Percentiles rank a stretch among this genome's conserved stretches.
Conservation (phyloP, 2,888 invertebrate genomes). For the Chirona hameri region DNA sequence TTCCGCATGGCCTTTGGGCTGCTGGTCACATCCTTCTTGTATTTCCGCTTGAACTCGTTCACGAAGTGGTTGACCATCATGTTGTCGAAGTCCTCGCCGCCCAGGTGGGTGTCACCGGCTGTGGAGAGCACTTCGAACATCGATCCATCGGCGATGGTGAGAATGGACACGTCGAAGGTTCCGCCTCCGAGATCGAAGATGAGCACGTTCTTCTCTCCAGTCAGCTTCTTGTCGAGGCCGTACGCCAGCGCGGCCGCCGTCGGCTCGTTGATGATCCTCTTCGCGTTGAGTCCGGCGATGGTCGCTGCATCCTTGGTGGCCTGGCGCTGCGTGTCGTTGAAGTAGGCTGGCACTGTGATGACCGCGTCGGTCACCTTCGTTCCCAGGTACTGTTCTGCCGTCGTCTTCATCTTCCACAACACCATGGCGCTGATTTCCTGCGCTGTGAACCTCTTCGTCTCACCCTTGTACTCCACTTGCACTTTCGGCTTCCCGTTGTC, state of each 20-base stretch:
- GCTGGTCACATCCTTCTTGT: conserved; percentile 79
- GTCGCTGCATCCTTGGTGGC: conserved; percentile 81
- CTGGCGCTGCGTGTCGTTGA: conserved; percentile 85
- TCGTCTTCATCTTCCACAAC: conserved; percentile 55
- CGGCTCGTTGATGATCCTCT: conserved; percentile 52
- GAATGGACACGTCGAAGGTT: conserved; percentile 91
- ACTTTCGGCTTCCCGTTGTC: conserved; percentile 57
- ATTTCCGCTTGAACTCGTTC: conserved; percentile 86
- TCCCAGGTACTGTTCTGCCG: conserved; percentile 82
- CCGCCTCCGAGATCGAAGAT: conserved; percentile 56
- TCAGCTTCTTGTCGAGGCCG: conserved; percentile 51
- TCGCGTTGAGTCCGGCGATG: conserved; percentile 53
- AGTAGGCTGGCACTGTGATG: conserved; percentile 85
- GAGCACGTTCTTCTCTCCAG: conserved; percentile 52
- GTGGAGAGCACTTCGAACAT: conserved; percentile 90
- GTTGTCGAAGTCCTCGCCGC: conserved; percentile 90
- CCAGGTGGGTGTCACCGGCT: conserved; percentile 91
- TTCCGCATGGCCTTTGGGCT: conserved; percentile 89
- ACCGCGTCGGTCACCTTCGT: conserved; percentile 78
- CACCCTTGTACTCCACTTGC: conserved; percentile 80
- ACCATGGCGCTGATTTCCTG: conserved; percentile 93
- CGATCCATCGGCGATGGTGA: conserved; percentile 85
- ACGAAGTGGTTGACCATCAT: conserved; percentile 85
- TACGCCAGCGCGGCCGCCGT: conserved; percentile 53
- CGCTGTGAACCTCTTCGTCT: conserved; percentile 80